phyloP scores from a whole-genome alignment of 2,888 invertebrate species.

The Tetheella fluctuosa region DNA sequence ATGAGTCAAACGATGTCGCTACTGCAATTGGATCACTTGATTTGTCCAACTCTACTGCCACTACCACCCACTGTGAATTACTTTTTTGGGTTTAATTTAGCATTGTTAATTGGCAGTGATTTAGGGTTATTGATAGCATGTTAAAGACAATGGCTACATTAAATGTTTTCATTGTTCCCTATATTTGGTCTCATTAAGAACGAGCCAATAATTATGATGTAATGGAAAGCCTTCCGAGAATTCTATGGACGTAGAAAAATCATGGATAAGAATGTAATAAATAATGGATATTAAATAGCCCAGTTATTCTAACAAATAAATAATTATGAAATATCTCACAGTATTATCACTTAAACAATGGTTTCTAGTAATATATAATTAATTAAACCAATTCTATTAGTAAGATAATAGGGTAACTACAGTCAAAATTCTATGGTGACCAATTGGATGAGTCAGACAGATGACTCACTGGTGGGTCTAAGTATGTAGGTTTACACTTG shows the following conservation, averaged over 20 bases:
- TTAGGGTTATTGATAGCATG: slow-evolving; percentile 19
- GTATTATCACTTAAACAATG: too few species aligned
- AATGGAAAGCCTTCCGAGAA: neutral
- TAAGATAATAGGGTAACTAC: neutral
- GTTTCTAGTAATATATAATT: too few species aligned
- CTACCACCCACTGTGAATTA: slow-evolving; percentile 34
- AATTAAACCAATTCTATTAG: too few species aligned
- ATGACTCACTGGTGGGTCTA: slow-evolving; percentile 11
- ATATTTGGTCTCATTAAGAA: neutral
- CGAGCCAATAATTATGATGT: neutral
- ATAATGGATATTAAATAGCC: neutral
- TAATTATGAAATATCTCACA: too few species aligned
- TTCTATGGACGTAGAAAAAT: neutral
- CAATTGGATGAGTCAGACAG: neutral
- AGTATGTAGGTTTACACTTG: neutral
- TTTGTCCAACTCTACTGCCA: slow-evolving; percentile 24
- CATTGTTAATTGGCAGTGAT: slow-evolving; percentile 25
- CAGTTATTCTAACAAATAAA: too few species aligned
- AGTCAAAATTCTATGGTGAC: neutral
- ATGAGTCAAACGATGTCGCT: slow-evolving; percentile 40
- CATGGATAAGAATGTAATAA: neutral
- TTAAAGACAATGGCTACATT: slow-evolving; percentile 2
- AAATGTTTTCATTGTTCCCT: neutral
- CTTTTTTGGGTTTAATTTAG: slow-evolving; percentile 29
- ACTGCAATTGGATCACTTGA: slow-evolving; percentile 46